phyloP scores from a whole-genome alignment of 2,888 invertebrate genomes.

The Lithophane semibrunnea region DNA sequence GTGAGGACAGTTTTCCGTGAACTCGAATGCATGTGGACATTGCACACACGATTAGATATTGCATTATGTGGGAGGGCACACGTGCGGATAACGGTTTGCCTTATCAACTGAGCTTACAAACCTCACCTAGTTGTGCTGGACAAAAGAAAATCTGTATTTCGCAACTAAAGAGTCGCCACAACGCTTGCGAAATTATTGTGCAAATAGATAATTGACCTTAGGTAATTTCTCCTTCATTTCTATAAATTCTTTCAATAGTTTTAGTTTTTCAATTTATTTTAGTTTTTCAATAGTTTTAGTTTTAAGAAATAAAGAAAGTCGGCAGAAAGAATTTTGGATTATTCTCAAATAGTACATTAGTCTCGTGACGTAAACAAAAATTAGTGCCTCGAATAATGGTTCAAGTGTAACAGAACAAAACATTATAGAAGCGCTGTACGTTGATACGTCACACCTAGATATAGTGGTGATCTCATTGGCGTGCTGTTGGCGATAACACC shows the following conservation, averaged over 20 bases:
- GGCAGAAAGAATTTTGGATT: not conserved
- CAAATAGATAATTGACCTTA: slow-evolving; percentile 24
- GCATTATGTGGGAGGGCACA: slow-evolving; percentile 78
- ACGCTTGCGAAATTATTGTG: slow-evolving; percentile 38
- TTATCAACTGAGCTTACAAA: slow-evolving; percentile 75
- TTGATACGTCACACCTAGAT: slow-evolving; percentile 85
- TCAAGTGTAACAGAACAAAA: slow-evolving; percentile 68
- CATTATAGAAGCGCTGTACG: slow-evolving; percentile 69
- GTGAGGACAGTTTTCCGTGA: slow-evolving; percentile 40
- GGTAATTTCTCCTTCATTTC: slow-evolving; percentile 1
- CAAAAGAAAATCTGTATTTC: slow-evolving; percentile 69
- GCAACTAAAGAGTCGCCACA: slow-evolving; percentile 57
- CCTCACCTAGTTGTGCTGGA: slow-evolving; percentile 63
- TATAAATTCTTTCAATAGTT: not conserved
- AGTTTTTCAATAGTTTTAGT: too few relatives aligned
- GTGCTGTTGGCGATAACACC: slow-evolving; percentile 73
- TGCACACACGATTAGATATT: slow-evolving; percentile 71
- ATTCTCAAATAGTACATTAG: slow-evolving; percentile 37
- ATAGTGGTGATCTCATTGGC: slow-evolving; percentile 88
- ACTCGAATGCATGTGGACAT: slow-evolving; percentile 60
- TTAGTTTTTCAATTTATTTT: too few relatives aligned
- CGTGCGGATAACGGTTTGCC: slow-evolving; percentile 83
- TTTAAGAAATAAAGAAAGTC: slow-evolving; percentile 1
- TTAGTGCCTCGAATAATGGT: slow-evolving; percentile 59
- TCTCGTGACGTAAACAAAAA: slow-evolving; percentile 39